Percentiles rank a stretch among this genome's conserved stretches.
phyloP scores from a whole-genome alignment of 2,888 invertebrate species.

The Perdita meconis region DNA sequence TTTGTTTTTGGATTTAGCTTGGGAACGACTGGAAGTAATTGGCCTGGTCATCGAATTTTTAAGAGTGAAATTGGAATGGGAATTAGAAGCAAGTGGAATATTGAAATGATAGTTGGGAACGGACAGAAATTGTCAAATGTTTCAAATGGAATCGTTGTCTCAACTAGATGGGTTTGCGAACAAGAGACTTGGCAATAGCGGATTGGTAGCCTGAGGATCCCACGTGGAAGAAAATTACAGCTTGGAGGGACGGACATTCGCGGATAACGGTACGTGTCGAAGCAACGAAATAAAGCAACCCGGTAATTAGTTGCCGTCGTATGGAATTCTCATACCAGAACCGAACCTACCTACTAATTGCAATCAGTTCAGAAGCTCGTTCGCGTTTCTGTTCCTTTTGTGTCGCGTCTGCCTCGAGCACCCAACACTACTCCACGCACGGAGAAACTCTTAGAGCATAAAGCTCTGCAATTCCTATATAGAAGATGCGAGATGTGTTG shows the following conservation, averaged over 20 bases:
- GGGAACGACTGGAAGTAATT: neutral
- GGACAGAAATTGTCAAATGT: too few relatives aligned
- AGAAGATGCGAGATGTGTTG: too few relatives aligned
- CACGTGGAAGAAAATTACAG: constrained; percentile 17
- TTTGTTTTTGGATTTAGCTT: neutral
- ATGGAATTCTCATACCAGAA: constrained; percentile 22
- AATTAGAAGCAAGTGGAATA: too few relatives aligned
- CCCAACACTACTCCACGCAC: constrained; percentile 10
- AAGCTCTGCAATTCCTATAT: neutral
- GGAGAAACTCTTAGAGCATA: constrained; percentile 1
- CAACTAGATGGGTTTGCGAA: neutral
- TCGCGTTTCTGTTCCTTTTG: constrained; percentile 9
- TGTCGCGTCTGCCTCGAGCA: constrained; percentile 16
- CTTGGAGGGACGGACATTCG: constrained; percentile 7
- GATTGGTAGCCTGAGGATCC: neutral
- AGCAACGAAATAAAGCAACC: constrained; percentile 65
- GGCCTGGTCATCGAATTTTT: neutral
- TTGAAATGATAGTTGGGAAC: too few relatives aligned
- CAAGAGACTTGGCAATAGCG: neutral
- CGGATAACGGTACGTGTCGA: constrained; percentile 58
- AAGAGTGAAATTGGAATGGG: too few relatives aligned
- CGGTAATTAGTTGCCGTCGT: constrained; percentile 63
- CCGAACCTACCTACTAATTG: constrained; percentile 43
- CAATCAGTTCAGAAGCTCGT: constrained; percentile 38
- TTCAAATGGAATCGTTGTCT: neutral